Evolutionary conservation across 2,797 vertebrate genomes (phyloP).

Genomic region (Rhinichthys osculus): DNA sequence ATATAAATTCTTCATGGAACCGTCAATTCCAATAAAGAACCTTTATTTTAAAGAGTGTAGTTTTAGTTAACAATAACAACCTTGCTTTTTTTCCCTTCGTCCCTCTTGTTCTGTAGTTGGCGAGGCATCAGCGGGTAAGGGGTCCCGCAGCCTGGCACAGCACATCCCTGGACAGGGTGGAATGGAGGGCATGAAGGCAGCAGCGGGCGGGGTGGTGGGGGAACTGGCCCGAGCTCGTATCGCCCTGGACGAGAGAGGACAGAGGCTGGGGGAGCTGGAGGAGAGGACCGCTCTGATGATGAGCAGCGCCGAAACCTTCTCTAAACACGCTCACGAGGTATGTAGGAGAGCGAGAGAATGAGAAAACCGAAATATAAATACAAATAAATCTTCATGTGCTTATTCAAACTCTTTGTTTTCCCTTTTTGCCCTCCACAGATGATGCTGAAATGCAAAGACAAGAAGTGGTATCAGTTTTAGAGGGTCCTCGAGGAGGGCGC

Average conservation of each 20-base stretch:
- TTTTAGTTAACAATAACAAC: not conserved
- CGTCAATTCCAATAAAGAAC: not conserved
- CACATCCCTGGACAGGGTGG: slow-evolving; percentile 93
- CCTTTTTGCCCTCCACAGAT: slow-evolving; percentile 78
- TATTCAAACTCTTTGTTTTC: not conserved
- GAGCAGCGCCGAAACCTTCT: slow-evolving; percentile 93
- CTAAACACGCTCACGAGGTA: slow-evolving; percentile 97
- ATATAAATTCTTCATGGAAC: not conserved
- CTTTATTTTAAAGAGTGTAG: not conserved
- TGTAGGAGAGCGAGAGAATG: not conserved
- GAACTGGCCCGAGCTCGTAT: slow-evolving; percentile 91
- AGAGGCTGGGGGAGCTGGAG: slow-evolving; percentile 94
- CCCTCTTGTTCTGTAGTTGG: slow-evolving; percentile 80
- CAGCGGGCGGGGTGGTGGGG: slow-evolving; percentile 88
- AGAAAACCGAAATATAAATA: not conserved
- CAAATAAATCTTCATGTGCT: not conserved
- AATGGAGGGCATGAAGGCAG: slow-evolving; percentile 90
- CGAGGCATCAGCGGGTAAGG: slow-evolving; percentile 93
- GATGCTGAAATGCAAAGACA: slow-evolving; percentile 99
- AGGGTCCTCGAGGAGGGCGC: slow-evolving; percentile 55
- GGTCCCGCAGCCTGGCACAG: slow-evolving; percentile 92
- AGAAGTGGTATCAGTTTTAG: slow-evolving; percentile 99
- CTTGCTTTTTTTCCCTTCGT: not conserved
- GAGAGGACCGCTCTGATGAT: slow-evolving; percentile 96
- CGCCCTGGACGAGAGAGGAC: slow-evolving; percentile 94